Conservation (phyloP, 1,140 invertebrate species). For the Heliconius himera region DNA sequence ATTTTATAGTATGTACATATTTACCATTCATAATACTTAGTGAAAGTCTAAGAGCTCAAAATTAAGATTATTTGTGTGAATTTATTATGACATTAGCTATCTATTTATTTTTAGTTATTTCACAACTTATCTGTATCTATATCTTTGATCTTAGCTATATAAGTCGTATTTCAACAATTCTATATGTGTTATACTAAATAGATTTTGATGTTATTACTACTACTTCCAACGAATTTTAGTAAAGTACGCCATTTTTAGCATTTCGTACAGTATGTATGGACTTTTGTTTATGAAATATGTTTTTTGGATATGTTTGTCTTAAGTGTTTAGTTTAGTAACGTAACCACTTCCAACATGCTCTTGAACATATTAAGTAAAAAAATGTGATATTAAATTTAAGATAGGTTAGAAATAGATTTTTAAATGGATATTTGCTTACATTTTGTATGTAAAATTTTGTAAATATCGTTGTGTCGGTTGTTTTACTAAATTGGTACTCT, state of each 20-base stretch:
- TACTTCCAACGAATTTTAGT: background rate
- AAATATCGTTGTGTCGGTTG: constrained; percentile 12
- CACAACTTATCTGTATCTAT: background rate
- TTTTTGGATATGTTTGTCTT: constrained; percentile 1
- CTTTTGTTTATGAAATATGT: background rate
- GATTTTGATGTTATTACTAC: background rate
- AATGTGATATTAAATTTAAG: constrained; percentile 44
- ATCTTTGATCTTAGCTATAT: background rate
- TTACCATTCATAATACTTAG: background rate
- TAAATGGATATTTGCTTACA: constrained; percentile 23
- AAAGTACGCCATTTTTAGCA: background rate
- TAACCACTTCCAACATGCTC: constrained; percentile 23
- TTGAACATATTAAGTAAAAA: constrained; percentile 15
- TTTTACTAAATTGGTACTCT: background rate
- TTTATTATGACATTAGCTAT: background rate
- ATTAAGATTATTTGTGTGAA: background rate
- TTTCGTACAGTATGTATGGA: background rate
- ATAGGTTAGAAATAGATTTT: constrained; percentile 20
- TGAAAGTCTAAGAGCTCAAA: background rate
- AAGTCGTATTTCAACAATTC: background rate
- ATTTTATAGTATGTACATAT: background rate
- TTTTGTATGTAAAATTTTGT: constrained; percentile 18
- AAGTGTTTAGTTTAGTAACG: background rate
- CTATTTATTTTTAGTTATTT: background rate
- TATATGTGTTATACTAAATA: background rate